phyloP scores from a whole-genome alignment of 2,888 invertebrate genomes.

The Biston stratarius region DNA sequence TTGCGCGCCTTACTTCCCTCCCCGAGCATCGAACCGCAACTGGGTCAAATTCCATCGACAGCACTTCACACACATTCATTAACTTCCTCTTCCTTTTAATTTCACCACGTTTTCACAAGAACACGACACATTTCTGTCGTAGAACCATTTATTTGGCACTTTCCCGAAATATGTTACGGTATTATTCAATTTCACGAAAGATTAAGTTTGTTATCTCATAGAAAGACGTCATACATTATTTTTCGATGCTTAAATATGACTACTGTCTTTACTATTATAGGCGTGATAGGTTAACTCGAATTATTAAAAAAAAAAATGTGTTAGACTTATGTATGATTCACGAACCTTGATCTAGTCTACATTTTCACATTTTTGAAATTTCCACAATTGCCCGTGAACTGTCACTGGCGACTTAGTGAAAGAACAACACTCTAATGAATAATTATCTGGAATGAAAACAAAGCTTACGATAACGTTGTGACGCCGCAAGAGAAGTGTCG shows the following conservation, averaged over 20 bases:
- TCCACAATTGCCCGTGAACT: conserved; percentile 33
- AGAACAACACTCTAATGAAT: conserved; percentile 10
- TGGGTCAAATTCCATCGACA: conserved; percentile 67
- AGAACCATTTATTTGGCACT: conserved; percentile 61
- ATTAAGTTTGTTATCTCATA: conserved; percentile 67
- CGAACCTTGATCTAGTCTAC: conserved; percentile 31
- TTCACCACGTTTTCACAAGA: conserved; percentile 54
- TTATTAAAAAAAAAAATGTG: conserved; percentile 7
- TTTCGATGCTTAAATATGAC: conserved; percentile 21
- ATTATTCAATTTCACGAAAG: conserved; percentile 71
- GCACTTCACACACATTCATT: conserved; percentile 63
- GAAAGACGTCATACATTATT: conserved; percentile 34
- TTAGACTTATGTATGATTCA: conserved; percentile 12
- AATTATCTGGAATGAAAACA: conserved; percentile 3
- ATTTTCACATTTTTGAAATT: conserved; percentile 23
- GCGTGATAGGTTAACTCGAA: background rate
- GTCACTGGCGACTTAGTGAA: conserved; percentile 19
- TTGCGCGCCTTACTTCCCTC: conserved; percentile 32
- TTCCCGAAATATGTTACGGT: conserved; percentile 59
- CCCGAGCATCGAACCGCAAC: conserved; percentile 64
- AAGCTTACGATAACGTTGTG: conserved; percentile 1
- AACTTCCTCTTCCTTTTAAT: conserved; percentile 65
- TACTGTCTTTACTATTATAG: conserved; percentile 9
- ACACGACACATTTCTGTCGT: conserved; percentile 66
- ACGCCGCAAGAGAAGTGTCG: conserved; percentile 2